Percentiles rank a stretch among this genome's conserved stretches.
phyloP scores from a whole-genome alignment of 2,797 vertebrate species.

The Centroberyx gerrardi region DNA sequence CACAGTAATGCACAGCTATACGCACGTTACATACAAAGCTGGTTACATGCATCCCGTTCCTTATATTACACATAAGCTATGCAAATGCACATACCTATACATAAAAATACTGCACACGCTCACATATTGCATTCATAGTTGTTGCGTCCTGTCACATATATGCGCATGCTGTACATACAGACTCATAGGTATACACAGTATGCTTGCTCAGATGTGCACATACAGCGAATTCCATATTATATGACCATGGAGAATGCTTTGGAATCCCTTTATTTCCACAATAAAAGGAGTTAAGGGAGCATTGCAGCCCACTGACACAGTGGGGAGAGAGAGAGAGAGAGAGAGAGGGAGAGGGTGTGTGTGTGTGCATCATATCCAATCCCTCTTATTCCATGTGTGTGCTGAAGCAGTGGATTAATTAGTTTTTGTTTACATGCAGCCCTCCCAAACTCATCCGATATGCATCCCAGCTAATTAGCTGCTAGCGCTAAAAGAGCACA shows the following conservation, averaged over 20 bases:
- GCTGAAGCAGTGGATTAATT: constrained; percentile 80
- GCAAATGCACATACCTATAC: constrained; percentile 21
- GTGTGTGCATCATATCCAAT: constrained; percentile 42
- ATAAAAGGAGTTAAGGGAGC: neutral
- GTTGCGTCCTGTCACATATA: neutral
- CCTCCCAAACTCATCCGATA: constrained; percentile 77
- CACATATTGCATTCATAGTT: neutral
- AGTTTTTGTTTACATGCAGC: constrained; percentile 82
- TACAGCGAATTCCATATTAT: neutral
- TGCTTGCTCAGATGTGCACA: neutral
- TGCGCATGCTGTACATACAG: neutral
- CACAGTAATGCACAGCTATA: neutral
- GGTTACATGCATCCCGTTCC: constrained; percentile 3
- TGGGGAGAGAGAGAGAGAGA: neutral
- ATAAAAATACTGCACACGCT: constrained; percentile 23
- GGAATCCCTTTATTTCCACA: neutral
- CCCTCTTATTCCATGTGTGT: constrained; percentile 66
- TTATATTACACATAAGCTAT: neutral
- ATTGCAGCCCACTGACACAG: neutral
- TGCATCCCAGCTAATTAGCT: constrained; percentile 80
- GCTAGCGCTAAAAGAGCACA: constrained; percentile 69
- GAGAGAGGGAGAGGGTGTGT: neutral
- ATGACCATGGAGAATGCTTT: neutral
- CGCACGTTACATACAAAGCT: neutral
- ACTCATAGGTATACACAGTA: neutral